Evolutionary conservation across 2,888 invertebrate species (phyloP), one percentile per base, ranked within the genome.

Genomic region (Agrochola litura): DNA sequence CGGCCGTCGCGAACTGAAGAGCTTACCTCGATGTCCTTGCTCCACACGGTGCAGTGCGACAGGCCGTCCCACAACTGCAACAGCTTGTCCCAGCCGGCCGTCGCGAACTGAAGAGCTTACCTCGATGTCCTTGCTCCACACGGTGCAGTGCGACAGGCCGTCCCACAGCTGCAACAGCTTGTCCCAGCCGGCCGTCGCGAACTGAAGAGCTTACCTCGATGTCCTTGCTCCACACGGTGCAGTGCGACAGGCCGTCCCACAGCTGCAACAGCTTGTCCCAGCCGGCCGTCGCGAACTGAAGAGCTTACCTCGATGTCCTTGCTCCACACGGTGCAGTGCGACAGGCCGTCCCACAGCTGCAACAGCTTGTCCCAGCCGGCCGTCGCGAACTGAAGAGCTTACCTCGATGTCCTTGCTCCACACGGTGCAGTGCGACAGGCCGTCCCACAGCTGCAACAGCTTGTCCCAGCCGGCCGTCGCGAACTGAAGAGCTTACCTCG

Each of bases 321-420:
- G n/a, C n/a, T n/a, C n/a, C n/a, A n/a, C n/a, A n/a, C n/a, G n/a
- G n/a, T n/a, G n/a, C n/a, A n/a, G n/a, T n/a, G n/a, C n/a, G n/a
- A n/a, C n/a, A n/a, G n/a, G n/a, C n/a, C n/a, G n/a, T n/a, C n/a
- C n/a, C n/a, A n/a, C n/a, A n/a, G n/a, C n/a, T n/a, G n/a, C n/a
- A n/a, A n/a, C n/a, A n/a, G n/a, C n/a, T n/a, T n/a, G n/a, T n/a
- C n/a, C n/a, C n/a, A n/a, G n/a, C n/a, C n/a, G n/a, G n/a, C n/a
- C n/a, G n/a, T n/a, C n/a, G n/a, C n/a, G n/a, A n/a, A n/a, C 2
- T 12, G 14, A 22, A 25, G 12, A 25, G 58, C 46, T 30, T 92
- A 98, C 98, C 92, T 98, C 98, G 84, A 99, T 98, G 91, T 99
- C 99, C 95, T 98, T 98, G 93, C 98, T 98, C 99, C 99, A 99